A percentile compares a stretch with the other conserved stretches of the same genome.
Conservation (phyloP, 2,113 vertebrate species). For the Rhinopomastus cyanomelas region DNA sequence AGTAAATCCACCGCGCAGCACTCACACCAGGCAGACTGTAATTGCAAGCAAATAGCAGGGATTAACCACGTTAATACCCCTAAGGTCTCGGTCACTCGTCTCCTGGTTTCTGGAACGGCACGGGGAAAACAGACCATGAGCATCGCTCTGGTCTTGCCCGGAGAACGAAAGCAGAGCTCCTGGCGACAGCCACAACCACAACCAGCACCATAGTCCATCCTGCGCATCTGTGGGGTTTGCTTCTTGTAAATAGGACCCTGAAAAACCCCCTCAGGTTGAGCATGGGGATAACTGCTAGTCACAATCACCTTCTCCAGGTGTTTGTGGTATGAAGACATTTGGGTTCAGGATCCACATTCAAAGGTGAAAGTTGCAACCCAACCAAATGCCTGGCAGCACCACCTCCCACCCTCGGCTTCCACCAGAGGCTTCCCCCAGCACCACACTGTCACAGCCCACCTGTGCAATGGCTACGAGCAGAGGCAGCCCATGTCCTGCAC, state of each 20-base stretch:
- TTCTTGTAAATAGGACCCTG: not conserved
- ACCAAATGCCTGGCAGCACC: too few species aligned
- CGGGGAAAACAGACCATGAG: not conserved
- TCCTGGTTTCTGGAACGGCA: not conserved
- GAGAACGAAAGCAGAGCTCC: not conserved
- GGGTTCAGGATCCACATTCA: not conserved
- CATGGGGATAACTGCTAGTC: not conserved
- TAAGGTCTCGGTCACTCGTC: not conserved
- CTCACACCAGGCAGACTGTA: not conserved
- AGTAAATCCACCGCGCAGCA: conserved; percentile 26
- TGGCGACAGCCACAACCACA: not conserved
- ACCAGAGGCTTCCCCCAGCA: too few species aligned
- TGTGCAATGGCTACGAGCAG: too few species aligned
- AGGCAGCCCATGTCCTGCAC: too few species aligned
- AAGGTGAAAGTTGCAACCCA: not conserved
- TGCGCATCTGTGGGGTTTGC: not conserved
- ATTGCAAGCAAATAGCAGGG: not conserved
- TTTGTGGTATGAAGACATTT: not conserved
- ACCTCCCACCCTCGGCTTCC: too few species aligned
- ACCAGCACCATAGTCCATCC: accelerated
- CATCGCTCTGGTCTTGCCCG: not conserved
- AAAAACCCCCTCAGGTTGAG: not conserved
- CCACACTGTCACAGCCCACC: too few species aligned
- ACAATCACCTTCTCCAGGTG: not conserved
- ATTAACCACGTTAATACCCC: conserved; percentile 2